A percentile compares a stretch with the other conserved stretches of the same genome.
phyloP scores from a whole-genome alignment of 2,888 invertebrate genomes.

The Erannis defoliaria region DNA sequence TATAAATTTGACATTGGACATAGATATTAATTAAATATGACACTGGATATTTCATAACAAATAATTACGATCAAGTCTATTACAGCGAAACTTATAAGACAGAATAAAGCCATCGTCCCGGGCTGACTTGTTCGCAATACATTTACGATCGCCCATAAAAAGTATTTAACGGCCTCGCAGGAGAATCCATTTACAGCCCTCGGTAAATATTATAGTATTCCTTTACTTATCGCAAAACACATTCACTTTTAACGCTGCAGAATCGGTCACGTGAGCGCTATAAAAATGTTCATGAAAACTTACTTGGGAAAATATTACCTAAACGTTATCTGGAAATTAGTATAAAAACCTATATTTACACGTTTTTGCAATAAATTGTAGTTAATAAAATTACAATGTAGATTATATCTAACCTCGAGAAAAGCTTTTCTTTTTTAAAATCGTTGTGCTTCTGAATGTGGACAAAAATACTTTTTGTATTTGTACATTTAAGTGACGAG shows the following conservation, averaged over 20 bases:
- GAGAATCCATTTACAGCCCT: slow-evolving; percentile 28
- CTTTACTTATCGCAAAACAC: slow-evolving; percentile 40
- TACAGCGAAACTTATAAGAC: background rate
- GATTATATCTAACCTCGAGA: background rate
- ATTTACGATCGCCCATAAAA: slow-evolving; percentile 25
- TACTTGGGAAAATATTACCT: slow-evolving; percentile 16
- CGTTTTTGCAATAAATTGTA: background rate
- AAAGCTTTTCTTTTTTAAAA: background rate
- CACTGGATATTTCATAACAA: background rate
- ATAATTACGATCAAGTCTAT: background rate
- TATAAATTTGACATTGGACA: no score
- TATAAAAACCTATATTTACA: slow-evolving; percentile 8
- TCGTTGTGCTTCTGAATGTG: background rate
- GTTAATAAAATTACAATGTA: background rate
- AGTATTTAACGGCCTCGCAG: slow-evolving; percentile 22
- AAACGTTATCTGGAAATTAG: slow-evolving; percentile 22
- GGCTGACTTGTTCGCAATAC: slow-evolving; percentile 5
- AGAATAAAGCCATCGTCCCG: slow-evolving; percentile 2
- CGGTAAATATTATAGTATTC: slow-evolving; percentile 29
- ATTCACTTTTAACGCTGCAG: slow-evolving; percentile 37
- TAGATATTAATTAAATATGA: no score
- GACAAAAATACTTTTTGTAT: background rate
- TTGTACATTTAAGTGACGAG: no score
- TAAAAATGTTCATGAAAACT: slow-evolving; percentile 30
- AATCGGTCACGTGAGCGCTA: slow-evolving; percentile 42